A percentile compares a stretch with the other conserved stretches of the same genome.
Evolutionary conservation across 2,797 vertebrate species (phyloP).

Genomic region (Microchirus variegatus): DNA sequence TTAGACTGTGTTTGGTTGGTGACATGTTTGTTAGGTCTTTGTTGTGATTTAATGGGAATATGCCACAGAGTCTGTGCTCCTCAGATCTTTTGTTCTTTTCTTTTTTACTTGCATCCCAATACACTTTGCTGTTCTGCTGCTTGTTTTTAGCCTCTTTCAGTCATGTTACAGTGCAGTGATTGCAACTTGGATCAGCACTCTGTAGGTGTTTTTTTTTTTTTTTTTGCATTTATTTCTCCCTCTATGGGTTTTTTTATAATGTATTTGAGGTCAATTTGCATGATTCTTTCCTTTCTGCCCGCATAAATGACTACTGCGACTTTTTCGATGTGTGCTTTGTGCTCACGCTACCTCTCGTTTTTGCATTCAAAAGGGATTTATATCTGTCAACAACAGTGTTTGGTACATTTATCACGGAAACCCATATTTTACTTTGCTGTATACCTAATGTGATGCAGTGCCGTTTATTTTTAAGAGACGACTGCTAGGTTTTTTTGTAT

Average conservation of each 20-base stretch:
- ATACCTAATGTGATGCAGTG: background rate
- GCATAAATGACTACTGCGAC: slow-evolving; percentile 2
- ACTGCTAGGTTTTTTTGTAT: too few species aligned
- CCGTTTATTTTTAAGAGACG: too few species aligned
- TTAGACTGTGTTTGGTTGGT: slow-evolving; percentile 41
- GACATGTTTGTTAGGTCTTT: slow-evolving; percentile 52
- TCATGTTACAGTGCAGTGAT: slow-evolving; percentile 13
- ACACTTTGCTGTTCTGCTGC: slow-evolving; percentile 11
- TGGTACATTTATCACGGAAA: background rate
- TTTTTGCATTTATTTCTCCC: slow-evolving; percentile 13
- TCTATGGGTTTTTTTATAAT: background rate
- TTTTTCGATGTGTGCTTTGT: background rate
- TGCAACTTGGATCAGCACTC: slow-evolving; percentile 10
- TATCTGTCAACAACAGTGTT: slow-evolving; percentile 1
- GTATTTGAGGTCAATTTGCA: slow-evolving; percentile 4
- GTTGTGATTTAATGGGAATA: slow-evolving; percentile 45
- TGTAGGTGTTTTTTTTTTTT: background rate
- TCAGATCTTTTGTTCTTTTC: slow-evolving; percentile 13
- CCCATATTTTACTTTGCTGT: background rate
- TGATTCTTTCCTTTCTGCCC: background rate
- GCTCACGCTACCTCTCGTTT: background rate
- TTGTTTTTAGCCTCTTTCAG: slow-evolving; percentile 26
- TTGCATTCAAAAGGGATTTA: background rate
- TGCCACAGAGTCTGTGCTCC: slow-evolving; percentile 12
- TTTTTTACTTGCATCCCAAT: slow-evolving; percentile 24